Conservation (phyloP, 2,888 invertebrate species). For the Melieria omissa region DNA sequence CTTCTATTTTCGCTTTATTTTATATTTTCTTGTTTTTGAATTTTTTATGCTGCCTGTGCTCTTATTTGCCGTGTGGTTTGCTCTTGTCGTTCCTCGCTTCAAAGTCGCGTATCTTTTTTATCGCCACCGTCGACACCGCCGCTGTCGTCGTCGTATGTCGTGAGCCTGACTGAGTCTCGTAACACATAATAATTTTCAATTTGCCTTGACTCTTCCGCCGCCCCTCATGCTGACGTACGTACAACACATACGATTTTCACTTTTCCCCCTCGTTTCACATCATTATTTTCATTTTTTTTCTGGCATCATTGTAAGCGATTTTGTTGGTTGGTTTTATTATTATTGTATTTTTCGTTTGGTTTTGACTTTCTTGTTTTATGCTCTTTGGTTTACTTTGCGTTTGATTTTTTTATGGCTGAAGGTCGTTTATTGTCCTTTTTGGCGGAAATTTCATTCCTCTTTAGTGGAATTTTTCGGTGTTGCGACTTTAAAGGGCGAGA, state of each 20-base stretch:
- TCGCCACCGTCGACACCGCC: slow-evolving; percentile 4
- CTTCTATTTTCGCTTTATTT: too few species aligned
- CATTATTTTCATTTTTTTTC: background rate
- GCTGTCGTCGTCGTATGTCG: background rate
- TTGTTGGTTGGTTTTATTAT: slow-evolving; percentile 1
- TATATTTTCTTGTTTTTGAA: too few species aligned
- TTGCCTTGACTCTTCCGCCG: background rate
- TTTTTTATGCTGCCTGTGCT: background rate
- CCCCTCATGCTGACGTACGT: background rate
- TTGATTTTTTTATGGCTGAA: slow-evolving; percentile 12
- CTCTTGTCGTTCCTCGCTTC: slow-evolving; percentile 11
- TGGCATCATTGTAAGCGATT: background rate
- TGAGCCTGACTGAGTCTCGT: background rate
- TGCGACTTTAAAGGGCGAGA: too few species aligned
- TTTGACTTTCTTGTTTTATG: background rate
- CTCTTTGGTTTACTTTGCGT: background rate
- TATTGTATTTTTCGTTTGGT: background rate
- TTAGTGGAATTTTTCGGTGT: too few species aligned
- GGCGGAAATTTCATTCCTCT: background rate
- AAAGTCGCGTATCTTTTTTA: slow-evolving; percentile 14
- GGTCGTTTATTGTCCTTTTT: slow-evolving; percentile 40
- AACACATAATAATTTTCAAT: slow-evolving; percentile 15
- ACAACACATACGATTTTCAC: slow-evolving; percentile 14
- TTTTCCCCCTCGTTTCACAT: background rate
- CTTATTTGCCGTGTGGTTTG: slow-evolving; percentile 45